Conservation (phyloP, 2,113 vertebrate genomes). For the Apteryx mantelli region DNA sequence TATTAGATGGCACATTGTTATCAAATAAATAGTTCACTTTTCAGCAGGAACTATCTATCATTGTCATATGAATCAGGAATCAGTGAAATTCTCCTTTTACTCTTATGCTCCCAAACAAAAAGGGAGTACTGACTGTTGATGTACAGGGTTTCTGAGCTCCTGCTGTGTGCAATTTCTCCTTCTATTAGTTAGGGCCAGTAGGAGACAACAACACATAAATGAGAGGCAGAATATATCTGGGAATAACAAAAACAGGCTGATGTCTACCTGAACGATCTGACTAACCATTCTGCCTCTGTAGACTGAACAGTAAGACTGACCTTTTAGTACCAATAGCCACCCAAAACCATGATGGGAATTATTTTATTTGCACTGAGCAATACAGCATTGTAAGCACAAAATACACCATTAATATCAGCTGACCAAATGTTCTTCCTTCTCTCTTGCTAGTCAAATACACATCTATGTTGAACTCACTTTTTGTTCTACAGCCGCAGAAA, state of each 20-base stretch:
- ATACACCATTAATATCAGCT: background rate
- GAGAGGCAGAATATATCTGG: background rate
- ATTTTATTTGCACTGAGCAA: background rate
- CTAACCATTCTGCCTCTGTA: background rate
- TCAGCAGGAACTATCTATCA: background rate
- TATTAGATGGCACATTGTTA: constrained; percentile 44
- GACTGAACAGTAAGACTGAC: background rate
- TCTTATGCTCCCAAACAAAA: background rate
- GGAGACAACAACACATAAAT: background rate
- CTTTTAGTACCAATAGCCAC: background rate
- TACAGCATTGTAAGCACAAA: background rate
- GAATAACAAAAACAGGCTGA: background rate
- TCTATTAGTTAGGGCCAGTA: background rate
- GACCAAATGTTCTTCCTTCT: background rate
- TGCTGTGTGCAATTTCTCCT: background rate
- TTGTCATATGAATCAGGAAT: constrained; percentile 6
- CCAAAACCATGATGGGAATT: background rate
- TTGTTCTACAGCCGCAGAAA: background rate
- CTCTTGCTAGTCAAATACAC: background rate
- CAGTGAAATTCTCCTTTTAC: background rate
- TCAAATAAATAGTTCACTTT: constrained; percentile 56
- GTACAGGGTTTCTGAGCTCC: background rate
- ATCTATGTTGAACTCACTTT: background rate
- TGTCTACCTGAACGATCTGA: background rate
- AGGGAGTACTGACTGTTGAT: background rate